Evolutionary conservation across 2,113 vertebrate species (phyloP), one percentile per base, ranked within the genome.

Genomic region (Lampris incognitus): DNA sequence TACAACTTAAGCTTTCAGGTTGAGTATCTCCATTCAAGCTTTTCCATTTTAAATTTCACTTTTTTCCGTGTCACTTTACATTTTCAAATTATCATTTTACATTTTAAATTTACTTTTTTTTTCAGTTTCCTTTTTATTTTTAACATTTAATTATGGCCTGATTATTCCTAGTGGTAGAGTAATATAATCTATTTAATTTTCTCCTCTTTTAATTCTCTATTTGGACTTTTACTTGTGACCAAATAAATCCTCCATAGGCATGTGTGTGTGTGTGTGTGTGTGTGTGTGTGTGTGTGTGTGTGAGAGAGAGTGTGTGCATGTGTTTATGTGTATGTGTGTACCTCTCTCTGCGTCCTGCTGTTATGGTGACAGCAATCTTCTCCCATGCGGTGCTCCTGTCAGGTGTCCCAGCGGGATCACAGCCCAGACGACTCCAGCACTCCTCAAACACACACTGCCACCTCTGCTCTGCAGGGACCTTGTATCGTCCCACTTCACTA

Each of bases 401-500:
- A 68, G 97, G 79, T 95, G 92, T 81, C 91, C 95, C 1, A 84
- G 94, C 7, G 46, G 57, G 88, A 38, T 97, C 95, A 75, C 97
- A 98, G 52, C 98, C 98, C 37, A 99, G 94, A 63, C 96, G 95
- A 75, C 54, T 94, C 97, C 98, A 99, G 44, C 97, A 97, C 66
- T 98, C 97, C 36, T 96, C 95, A 86, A 99, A 99, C 57, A 99
- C 96, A 0, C 96, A 97, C 76, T 87, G 92, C 98, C 98, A 99
- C 74, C 97, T 96, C 78, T 97, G 96, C 69, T 92, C 94, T 0
- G 96, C 93, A 0, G 94, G 85, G 69, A 99, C 96, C 0, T 94
- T 91, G 50, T 97, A 91, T 81, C 85, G 93, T 70, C 97, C 97
- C 13, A 97, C 83, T 55, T 94, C 95, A 82, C 95, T 93, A 90